Percentiles rank a stretch among this genome's conserved stretches.
Conservation (phyloP, 2,797 vertebrate species). For the Avahi laniger region DNA sequence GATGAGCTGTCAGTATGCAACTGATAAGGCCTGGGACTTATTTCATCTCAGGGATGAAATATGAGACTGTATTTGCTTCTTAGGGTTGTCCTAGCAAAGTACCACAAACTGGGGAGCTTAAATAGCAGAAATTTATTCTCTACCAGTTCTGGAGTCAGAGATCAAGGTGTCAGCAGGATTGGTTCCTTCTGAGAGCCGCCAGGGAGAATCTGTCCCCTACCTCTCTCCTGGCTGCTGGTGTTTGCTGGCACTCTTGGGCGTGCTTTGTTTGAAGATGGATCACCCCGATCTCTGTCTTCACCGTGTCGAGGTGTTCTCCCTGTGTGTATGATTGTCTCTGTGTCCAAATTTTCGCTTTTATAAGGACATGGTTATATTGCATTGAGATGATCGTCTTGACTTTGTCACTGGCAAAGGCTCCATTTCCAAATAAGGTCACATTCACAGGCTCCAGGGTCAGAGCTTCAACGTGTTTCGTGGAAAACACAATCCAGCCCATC, state of each 20-base stretch:
- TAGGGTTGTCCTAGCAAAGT: not conserved
- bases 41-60: not conserved
- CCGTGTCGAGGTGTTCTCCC: not conserved
- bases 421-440: not conserved
- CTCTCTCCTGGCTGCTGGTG: not conserved
- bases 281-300: not conserved
- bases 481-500: not conserved
- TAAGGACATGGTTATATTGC: not conserved
- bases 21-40: not conserved
- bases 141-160: not conserved
- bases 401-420: not conserved
- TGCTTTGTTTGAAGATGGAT: not conserved
- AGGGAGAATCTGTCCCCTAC: not conserved
- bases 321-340: not conserved
- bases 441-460: not conserved
- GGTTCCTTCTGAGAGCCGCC: not conserved
- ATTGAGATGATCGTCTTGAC: not conserved
- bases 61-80: not conserved
- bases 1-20: not conserved
- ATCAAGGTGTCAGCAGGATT: not conserved
- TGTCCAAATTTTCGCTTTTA: not conserved
- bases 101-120: not conserved
- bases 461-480: not conserved
- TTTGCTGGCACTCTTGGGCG: not conserved
- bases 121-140: not conserved